Evolutionary conservation across 2,888 invertebrate species (phyloP).

Genomic region (Andrena chrysosceles): DNA sequence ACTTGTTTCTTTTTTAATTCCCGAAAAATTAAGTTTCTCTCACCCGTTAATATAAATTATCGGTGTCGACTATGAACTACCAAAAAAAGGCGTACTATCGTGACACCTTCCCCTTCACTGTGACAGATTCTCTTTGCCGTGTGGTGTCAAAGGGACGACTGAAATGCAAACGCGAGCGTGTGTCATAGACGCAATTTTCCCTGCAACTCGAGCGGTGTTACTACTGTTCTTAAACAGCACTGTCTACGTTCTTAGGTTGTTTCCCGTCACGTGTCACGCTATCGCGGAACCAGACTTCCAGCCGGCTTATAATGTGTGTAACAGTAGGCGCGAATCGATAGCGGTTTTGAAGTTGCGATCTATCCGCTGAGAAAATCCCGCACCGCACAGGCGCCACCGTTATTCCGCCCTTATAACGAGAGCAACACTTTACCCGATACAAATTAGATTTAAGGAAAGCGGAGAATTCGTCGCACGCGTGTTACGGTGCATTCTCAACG

Average conservation of each 20-base stretch:
- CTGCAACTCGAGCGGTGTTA: conserved; percentile 46
- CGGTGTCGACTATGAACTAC: not conserved
- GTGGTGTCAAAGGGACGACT: not conserved
- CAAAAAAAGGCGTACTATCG: not conserved
- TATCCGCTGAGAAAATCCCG: conserved; percentile 36
- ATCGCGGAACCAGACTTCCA: conserved; percentile 67
- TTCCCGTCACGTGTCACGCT: conserved; percentile 80
- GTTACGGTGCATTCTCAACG: conserved; percentile 2
- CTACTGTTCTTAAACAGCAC: conserved; percentile 73
- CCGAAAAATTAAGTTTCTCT: no score
- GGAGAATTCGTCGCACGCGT: not conserved
- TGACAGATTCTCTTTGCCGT: not conserved
- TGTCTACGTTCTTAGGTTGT: conserved; percentile 76
- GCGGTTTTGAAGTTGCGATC: conserved; percentile 44
- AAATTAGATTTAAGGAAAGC: not conserved
- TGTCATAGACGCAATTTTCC: conserved; percentile 48
- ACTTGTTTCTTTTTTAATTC: no score
- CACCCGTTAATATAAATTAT: not conserved
- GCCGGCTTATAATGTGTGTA: conserved; percentile 56
- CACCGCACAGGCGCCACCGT: not conserved
- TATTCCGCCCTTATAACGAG: not conserved
- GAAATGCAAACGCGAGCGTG: conserved; percentile 13
- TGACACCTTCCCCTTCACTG: not conserved
- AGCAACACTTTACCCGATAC: not conserved
- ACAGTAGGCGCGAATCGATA: conserved; percentile 58